phyloP scores from a whole-genome alignment of 2,113 vertebrate species.

The Gnathonemus echidnorhynchus region DNA sequence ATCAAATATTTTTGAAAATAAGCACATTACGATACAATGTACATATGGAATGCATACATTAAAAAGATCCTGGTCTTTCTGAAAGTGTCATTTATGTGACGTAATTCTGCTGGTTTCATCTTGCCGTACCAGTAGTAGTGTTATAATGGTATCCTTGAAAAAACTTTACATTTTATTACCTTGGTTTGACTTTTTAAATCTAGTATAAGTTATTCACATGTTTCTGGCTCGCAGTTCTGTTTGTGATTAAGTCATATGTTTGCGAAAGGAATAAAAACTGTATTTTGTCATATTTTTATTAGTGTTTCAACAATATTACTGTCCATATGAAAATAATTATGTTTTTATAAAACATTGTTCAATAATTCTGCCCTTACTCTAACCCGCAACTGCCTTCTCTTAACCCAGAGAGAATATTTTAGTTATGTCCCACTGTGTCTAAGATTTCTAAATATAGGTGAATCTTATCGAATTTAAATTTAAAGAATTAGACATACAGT shows the following conservation, averaged over 20 bases:
- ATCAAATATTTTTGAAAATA: background rate
- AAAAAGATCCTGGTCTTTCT: background rate
- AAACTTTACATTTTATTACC: background rate
- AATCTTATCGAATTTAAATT: background rate
- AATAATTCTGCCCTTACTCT: background rate
- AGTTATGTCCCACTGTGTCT: background rate
- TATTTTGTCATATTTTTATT: background rate
- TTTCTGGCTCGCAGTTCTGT: background rate
- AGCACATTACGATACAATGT: background rate
- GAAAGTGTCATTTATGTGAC: background rate
- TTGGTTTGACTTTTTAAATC: background rate
- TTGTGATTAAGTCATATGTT: background rate
- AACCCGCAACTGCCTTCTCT: background rate
- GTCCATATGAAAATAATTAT: background rate
- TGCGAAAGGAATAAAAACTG: background rate
- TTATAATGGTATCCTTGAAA: background rate
- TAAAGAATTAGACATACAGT: background rate
- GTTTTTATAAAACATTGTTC: background rate
- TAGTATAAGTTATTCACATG: background rate
- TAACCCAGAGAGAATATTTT: background rate
- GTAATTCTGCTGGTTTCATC: background rate
- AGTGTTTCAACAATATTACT: background rate
- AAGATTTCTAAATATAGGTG: background rate
- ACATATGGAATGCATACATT: background rate
- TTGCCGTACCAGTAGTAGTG: background rate